A percentile compares a stretch with the other conserved stretches of the same genome.
phyloP scores from a whole-genome alignment of 2,797 vertebrate species.

The Sebastes hubbsi region DNA sequence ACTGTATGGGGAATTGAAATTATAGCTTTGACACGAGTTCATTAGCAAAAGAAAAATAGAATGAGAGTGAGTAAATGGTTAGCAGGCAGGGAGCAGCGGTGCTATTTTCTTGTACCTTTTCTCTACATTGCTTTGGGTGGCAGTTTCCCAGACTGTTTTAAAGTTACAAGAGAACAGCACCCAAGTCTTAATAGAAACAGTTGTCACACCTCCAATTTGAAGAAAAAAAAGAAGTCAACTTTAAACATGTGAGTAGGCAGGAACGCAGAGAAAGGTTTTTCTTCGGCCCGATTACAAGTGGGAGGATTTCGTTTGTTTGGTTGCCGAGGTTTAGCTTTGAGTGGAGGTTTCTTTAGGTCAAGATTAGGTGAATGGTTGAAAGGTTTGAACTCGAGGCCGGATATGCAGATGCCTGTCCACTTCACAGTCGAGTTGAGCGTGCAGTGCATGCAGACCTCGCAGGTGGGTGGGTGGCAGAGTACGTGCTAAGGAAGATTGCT shows the following conservation, averaged over 20 bases:
- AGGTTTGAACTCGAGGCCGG: conserved; percentile 54
- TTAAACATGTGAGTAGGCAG: conserved; percentile 81
- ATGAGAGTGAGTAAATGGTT: conserved; percentile 78
- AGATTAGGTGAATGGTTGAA: conserved; percentile 46
- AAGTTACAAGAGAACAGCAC: conserved; percentile 85
- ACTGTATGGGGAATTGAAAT: conserved; percentile 43
- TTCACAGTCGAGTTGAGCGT: conserved; percentile 85
- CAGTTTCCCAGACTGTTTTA: conserved; percentile 1
- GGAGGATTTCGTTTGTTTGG: conserved; percentile 32
- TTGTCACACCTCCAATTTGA: conserved; percentile 44
- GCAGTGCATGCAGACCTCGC: conserved; percentile 87
- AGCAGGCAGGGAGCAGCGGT: conserved; percentile 78
- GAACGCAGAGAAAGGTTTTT: conserved; percentile 46
- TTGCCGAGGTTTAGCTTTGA: conserved; percentile 18
- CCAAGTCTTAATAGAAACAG: conserved; percentile 59
- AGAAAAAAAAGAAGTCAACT: conserved; percentile 68
- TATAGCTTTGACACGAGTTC: conserved; percentile 56
- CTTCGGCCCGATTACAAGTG: conserved; percentile 32
- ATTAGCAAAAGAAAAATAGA: conserved; percentile 76
- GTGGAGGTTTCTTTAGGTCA: conserved; percentile 30
- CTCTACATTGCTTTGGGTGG: conserved; percentile 36
- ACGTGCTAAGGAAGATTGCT: conserved; percentile 79
- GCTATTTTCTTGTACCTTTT: conserved; percentile 82
- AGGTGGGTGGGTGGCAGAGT: conserved; percentile 76
- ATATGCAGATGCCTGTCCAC: conserved; percentile 83